Base-by-base conservation (phyloP, 2,797 vertebrate species). In the Leuciscus waleckii region DNA sequence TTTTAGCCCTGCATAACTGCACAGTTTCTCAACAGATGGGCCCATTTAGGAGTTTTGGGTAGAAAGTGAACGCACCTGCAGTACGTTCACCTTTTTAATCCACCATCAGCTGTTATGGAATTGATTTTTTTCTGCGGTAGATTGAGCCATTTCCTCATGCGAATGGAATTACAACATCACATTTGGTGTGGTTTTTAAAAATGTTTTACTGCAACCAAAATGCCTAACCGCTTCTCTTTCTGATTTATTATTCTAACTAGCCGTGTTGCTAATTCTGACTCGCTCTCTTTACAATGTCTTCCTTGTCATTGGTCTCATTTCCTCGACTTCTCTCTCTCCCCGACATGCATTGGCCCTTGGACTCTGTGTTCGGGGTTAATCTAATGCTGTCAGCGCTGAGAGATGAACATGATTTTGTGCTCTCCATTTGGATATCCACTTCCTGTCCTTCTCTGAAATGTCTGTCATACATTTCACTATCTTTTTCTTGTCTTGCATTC, bases 11-110 rank as follows among this genome's bases (percentile, higher is more conserved):
- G 63, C 65, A 70, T 71, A 85, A 85, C 54, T 56, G n/a, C 63
- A 77, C 63, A 8, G 67, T 37, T 46, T 84, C 54, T 61, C 51
- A 85, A 85, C 83, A 85, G 76, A 85, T 85, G 76, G 83, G 83
- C 17, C 43, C 39, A 37, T 79, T 79, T 58, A 79, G 39, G 41
- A 79, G 19, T 78, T 84, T 77, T 11, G 58, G 43, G 58, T 49
- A 49, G 23, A 83, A 35, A 68, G 35, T 1, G n/a, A 54, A 68
- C 46, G 43, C 65, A 58, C n/a, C 46, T 58, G 74, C 74, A 43
- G 17, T 54, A 29, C 1, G 11, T 29, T 70, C 74, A 49, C 49
- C 82, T 76, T 69, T 32, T 58, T 21, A 56, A 35, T 43, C 63
- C 1, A 39, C 35, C 63, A 39, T 84, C 43, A 39, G 73, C 61